Evolutionary conservation across 2,888 invertebrate species (phyloP).

Genomic region (Drosophila colorata): DNA sequence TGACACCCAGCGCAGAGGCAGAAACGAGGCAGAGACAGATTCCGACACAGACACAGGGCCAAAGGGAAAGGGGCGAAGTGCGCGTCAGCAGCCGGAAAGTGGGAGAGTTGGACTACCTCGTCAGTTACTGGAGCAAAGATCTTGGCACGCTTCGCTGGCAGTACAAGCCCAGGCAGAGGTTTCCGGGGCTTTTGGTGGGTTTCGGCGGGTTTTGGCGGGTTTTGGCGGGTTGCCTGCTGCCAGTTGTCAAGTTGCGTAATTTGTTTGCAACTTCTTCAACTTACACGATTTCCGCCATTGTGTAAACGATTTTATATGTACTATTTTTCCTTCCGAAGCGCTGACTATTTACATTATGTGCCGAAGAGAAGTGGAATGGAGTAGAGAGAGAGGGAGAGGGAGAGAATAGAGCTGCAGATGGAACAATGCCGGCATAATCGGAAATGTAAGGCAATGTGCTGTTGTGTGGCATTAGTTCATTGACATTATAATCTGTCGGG

Average conservation of each 20-base stretch:
- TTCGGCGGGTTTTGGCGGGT: conserved; percentile 6
- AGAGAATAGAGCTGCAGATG: conserved; percentile 13
- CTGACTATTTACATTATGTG: conserved; percentile 44
- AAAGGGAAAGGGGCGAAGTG: background rate
- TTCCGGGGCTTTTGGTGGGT: conserved; percentile 3
- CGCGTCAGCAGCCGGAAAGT: background rate
- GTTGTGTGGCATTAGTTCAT: conserved; percentile 46
- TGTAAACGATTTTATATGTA: conserved; percentile 52
- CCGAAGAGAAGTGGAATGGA: background rate
- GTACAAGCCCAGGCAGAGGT: conserved; percentile 10
- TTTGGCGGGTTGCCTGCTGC: conserved; percentile 23
- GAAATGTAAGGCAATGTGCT: conserved; percentile 73
- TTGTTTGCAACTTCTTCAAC: conserved; percentile 73
- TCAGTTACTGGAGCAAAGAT: conserved; percentile 32
- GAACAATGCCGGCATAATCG: conserved; percentile 62
- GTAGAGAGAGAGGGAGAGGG: background rate
- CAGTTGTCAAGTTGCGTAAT: conserved; percentile 73
- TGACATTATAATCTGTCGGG: conserved; percentile 61
- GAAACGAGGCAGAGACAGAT: conserved; percentile 30
- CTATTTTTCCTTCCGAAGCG: conserved; percentile 41
- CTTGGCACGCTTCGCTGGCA: conserved; percentile 33
- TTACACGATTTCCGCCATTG: conserved; percentile 46
- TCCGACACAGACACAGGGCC: conserved; percentile 19
- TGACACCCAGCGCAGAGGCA: conserved; percentile 51
- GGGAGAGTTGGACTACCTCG: conserved; percentile 10